Base-by-base conservation (phyloP, 2,113 vertebrate genomes). In the Cepphus grylle region DNA sequence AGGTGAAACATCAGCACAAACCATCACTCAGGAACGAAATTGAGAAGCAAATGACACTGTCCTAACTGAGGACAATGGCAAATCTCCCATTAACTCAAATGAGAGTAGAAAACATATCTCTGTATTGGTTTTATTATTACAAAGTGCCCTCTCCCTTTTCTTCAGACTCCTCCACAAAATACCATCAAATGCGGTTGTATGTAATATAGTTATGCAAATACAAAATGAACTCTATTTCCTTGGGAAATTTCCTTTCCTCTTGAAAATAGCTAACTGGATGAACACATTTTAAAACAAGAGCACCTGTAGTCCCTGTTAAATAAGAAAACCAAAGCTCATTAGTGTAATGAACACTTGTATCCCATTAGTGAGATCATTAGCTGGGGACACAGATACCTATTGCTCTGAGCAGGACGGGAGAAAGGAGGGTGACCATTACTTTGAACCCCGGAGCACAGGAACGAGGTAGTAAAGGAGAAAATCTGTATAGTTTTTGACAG, bases 1-100 rank as follows among this genome's bases (percentile, higher is more conserved):
- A 90, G 94, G 89, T 90, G 94, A 97, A 87, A 83, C 94, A 94
- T 88, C 92, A 96, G 86, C 91, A 94, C 93, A 95, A 95, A 42
- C 86, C 93, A 85, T 96, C 94, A 86, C 81, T 98, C 91, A 97
- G 78, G 74, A 96, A 82, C 67, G 71, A 94, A 94, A 97, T 16
- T 65, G 83, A 89, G 73, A 94, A 94, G 86, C 25, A 81, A 89
- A 95, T 89, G 86, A 87, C 77, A 61, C 40, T 65, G 80, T 92
- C 91, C 82, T 88, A 67, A 74, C 91, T 80, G 58, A 94, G 78
- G 65, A 91, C 83, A 95, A 81, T 72, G 73, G 77, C 91, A 95
- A 93, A 94, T 94, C 84, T 95, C 49, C 53, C 66, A 87, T 91
- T 94, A 92, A 53, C 74, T 94, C 81, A 91, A 89, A 94, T 66